Conservation (phyloP, 2,888 invertebrate genomes). For the Rhaphigaster nebulosa region DNA sequence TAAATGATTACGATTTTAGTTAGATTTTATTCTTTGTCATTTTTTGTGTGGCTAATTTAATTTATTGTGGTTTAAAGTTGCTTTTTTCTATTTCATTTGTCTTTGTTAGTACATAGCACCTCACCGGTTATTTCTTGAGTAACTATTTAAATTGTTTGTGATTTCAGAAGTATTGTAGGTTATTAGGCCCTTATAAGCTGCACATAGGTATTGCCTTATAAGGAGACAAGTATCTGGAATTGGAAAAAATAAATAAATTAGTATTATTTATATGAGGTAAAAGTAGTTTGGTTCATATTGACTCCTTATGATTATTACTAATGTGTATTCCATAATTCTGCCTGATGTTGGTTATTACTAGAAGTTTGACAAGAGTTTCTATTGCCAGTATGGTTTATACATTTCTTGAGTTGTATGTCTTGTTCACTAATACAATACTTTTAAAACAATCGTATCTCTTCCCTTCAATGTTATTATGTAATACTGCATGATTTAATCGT, state of each 20-base stretch:
- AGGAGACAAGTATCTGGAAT: neutral
- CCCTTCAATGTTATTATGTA: neutral
- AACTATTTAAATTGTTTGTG: neutral
- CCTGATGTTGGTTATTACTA: neutral
- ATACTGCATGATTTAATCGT: neutral
- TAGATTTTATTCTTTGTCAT: neutral
- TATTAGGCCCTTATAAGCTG: neutral
- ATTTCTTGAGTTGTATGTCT: neutral
- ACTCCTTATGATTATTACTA: neutral
- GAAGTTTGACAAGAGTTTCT: neutral
- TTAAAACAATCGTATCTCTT: neutral
- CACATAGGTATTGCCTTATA: neutral
- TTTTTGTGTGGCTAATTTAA: neutral
- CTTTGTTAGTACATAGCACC: neutral
- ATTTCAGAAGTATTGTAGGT: neutral
- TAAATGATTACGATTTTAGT: neutral
- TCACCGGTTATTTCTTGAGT: neutral
- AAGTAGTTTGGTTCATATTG: neutral
- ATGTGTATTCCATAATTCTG: neutral
- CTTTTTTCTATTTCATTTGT: neutral
- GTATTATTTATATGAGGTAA: neutral
- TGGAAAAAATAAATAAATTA: neutral
- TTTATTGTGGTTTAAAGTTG: neutral
- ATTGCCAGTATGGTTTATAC: neutral
- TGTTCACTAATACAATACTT: neutral